Evolutionary conservation across 2,113 vertebrate species (phyloP).

Genomic region (Ptychochromis oligacanthus): DNA sequence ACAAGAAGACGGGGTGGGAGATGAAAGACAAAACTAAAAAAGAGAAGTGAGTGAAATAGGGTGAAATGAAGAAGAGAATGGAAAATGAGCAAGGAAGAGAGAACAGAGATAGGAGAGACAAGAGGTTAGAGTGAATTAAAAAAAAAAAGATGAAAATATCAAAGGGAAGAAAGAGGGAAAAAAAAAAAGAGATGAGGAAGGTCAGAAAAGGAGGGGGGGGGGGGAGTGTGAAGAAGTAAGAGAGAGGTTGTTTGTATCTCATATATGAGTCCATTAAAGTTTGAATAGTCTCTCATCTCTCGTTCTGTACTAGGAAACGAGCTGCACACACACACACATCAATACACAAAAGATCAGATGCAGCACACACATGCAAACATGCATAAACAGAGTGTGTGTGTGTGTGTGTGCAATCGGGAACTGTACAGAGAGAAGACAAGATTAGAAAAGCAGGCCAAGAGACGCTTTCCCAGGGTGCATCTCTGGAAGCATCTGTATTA

Average conservation of each 20-base stretch:
- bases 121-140: background rate
- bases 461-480: constrained; percentile 72
- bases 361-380: background rate
- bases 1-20: constrained; percentile 26
- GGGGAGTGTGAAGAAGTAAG: background rate
- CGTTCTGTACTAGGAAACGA: constrained; percentile 4
- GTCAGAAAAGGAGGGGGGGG: constrained; percentile 32
- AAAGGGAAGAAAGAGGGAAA: constrained; percentile 4
- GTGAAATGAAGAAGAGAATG: constrained; percentile 41
- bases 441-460: constrained; percentile 72
- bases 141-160: constrained; percentile 25
- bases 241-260: constrained; percentile 34
- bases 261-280: constrained; percentile 54
- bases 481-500: constrained; percentile 67
- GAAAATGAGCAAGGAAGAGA: constrained; percentile 22
- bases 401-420: constrained; percentile 6
- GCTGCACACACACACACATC: constrained; percentile 8
- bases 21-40: constrained; percentile 41
- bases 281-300: constrained; percentile 51
- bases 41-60: constrained; percentile 10
- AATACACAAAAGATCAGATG: background rate
- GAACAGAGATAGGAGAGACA: constrained; percentile 2
- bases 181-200: constrained; percentile 18
- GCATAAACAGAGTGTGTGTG: background rate
- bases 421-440: constrained; percentile 36